Evolutionary conservation across 2,888 invertebrate genomes (phyloP).

Genomic region (Caenorhabditis angaria): DNA sequence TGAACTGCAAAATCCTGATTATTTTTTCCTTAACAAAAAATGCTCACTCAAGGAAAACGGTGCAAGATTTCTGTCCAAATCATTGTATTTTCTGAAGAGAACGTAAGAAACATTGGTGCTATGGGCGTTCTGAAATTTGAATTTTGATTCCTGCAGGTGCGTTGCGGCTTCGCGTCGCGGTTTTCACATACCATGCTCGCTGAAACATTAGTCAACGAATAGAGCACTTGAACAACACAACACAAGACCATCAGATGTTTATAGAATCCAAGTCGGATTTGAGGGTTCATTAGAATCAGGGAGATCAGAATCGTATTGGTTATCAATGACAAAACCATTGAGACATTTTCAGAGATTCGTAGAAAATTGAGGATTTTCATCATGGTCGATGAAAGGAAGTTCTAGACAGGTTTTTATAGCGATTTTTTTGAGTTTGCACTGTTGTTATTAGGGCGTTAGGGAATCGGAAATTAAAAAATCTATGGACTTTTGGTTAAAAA

Average conservation of each 20-base stretch:
- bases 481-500: no score
- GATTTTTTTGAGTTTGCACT: no score
- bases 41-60: slow-evolving; percentile 29
- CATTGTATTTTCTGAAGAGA: slow-evolving; percentile 31
- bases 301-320: no score
- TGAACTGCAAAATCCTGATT: slow-evolving; percentile 22
- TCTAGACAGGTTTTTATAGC: no score
- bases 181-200: slow-evolving; percentile 11
- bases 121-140: slow-evolving; percentile 10
- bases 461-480: no score
- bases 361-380: no score
- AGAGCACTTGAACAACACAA: slow-evolving; percentile 3
- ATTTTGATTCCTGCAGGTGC: no score
- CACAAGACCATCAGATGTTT: slow-evolving; percentile 14
- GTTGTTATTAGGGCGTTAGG: no score
- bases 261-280: slow-evolving; percentile 27
- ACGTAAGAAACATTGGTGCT: slow-evolving; percentile 28
- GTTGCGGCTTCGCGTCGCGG: slow-evolving; percentile 8
- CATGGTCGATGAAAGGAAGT: no score
- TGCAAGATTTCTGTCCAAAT: slow-evolving; percentile 21
- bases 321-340: no score
- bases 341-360: no score
- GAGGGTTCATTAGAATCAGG: no score
- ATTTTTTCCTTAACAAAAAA: slow-evolving; percentile 33
- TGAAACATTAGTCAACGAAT: slow-evolving; percentile 9